Percentiles rank a stretch among this genome's conserved stretches.
phyloP scores from a whole-genome alignment of 2,797 vertebrate species.

The Crotalus adamanteus region DNA sequence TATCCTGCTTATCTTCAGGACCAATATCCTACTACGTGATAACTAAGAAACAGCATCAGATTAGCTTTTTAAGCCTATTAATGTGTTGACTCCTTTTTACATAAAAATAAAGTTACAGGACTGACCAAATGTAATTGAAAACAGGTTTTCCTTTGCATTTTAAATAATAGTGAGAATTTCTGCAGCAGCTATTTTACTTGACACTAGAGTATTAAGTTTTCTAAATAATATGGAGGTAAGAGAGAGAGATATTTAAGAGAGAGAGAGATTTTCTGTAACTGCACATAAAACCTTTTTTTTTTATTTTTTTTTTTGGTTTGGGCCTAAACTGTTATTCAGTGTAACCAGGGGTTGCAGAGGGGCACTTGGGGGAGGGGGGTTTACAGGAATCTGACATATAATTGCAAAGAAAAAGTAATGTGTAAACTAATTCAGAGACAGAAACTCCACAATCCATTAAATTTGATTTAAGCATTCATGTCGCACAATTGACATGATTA shows the following conservation, averaged over 20 bases:
- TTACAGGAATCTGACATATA: neutral
- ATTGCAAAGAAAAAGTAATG: neutral
- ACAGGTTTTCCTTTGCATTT: neutral
- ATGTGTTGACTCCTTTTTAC: neutral
- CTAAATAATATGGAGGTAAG: neutral
- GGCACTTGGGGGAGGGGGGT: neutral
- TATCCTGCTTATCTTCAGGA: neutral
- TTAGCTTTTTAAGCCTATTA: neutral
- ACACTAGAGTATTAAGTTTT: neutral
- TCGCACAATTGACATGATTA: conserved; percentile 31
- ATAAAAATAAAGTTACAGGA: neutral
- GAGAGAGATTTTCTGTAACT: neutral
- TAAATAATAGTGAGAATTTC: neutral
- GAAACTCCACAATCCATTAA: neutral
- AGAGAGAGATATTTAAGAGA: neutral
- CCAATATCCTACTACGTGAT: neutral
- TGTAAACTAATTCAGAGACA: neutral
- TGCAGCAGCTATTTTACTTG: neutral
- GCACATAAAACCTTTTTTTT: neutral
- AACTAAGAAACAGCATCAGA: neutral
- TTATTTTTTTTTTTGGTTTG: neutral
- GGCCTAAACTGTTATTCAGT: neutral
- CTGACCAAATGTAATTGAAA: neutral
- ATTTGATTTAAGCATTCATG: conserved; percentile 26
- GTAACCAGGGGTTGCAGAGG: neutral